Evolutionary conservation across 2,888 invertebrate genomes (phyloP).

Genomic region (Sarcophaga subvicina): DNA sequence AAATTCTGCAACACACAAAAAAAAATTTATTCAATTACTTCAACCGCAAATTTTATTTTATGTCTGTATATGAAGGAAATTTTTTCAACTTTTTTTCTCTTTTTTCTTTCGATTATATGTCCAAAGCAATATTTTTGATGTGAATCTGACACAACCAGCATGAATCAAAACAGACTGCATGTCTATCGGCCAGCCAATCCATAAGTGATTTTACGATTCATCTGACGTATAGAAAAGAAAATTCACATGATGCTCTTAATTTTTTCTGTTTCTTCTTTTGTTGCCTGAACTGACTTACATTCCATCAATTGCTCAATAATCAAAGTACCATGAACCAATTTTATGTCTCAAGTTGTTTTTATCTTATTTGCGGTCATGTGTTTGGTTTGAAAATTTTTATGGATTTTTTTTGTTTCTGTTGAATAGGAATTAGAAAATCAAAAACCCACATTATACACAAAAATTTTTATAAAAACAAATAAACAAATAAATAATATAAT

Average conservation of each 20-base stretch:
- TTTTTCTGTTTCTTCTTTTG: neutral
- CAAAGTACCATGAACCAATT: slow-evolving; percentile 62
- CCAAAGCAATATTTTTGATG: slow-evolving; percentile 6
- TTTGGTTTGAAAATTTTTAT: too few species aligned
- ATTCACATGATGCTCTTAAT: too few species aligned
- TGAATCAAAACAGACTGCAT: neutral
- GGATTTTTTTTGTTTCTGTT: too few species aligned
- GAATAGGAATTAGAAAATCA: too few species aligned
- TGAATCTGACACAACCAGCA: slow-evolving; percentile 51
- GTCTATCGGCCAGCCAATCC: neutral
- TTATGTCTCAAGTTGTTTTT: slow-evolving; percentile 17
- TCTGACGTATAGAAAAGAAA: too few species aligned
- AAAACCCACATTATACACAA: too few species aligned
- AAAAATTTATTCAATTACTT: slow-evolving; percentile 50
- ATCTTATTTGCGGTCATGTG: too few species aligned
- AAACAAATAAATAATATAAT: too few species aligned
- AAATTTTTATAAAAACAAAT: too few species aligned
- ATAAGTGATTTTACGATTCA: slow-evolving; percentile 6
- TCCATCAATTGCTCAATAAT: slow-evolving; percentile 67
- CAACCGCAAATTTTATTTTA: slow-evolving; percentile 42
- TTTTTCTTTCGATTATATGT: neutral
- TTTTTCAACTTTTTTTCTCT: neutral
- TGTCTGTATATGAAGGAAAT: slow-evolving; percentile 5
- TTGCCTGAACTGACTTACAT: slow-evolving; percentile 47
- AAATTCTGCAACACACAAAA: neutral